phyloP scores from a whole-genome alignment of 1,140 invertebrate genomes.

The Rhyzopertha dominica region DNA sequence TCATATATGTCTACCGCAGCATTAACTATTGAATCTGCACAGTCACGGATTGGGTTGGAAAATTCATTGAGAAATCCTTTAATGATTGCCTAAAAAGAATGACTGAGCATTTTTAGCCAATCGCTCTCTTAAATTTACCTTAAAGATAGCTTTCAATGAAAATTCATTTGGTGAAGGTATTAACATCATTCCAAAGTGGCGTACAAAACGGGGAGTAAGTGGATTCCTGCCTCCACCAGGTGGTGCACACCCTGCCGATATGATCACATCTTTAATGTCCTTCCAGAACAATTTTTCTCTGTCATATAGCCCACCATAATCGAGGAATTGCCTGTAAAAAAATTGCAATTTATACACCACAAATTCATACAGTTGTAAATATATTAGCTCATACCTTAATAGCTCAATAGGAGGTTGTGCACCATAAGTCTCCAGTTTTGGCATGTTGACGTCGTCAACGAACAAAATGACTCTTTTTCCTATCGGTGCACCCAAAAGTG shows the following conservation, averaged over 20 bases:
- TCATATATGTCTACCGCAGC: slow-evolving; percentile 78
- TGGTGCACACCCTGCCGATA: slow-evolving; percentile 78
- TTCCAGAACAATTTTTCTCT: slow-evolving; percentile 84
- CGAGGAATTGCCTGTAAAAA: slow-evolving; percentile 66
- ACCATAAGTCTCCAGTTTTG: slow-evolving; percentile 75
- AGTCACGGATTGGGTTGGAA: slow-evolving; percentile 60
- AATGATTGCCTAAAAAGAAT: slow-evolving; percentile 59
- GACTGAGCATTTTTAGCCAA: background rate
- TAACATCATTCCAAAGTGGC: slow-evolving; percentile 77
- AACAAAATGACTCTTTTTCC: slow-evolving; percentile 81
- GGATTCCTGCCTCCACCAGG: slow-evolving; percentile 84
- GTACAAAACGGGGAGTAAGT: slow-evolving; percentile 73
- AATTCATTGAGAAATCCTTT: slow-evolving; percentile 74
- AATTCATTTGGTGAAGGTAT: slow-evolving; percentile 69
- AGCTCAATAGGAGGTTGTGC: slow-evolving; percentile 88
- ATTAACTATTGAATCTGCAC: slow-evolving; percentile 68
- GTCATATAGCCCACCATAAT: slow-evolving; percentile 80
- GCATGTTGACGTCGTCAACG: slow-evolving; percentile 94
- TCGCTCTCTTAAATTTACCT: slow-evolving; percentile 56
- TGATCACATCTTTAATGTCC: slow-evolving; percentile 75
- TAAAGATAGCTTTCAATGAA: slow-evolving; percentile 75
- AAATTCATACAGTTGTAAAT: slow-evolving; percentile 1
- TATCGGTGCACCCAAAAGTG: slow-evolving; percentile 74
- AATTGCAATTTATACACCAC: slow-evolving; percentile 1
- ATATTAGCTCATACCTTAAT: slow-evolving; percentile 54